These are phyloP conservation scores for Enteromius anoplus DNA, from an alignment of 2,797 vertebrate genomes.

Conservation along the genomic window DNA sequence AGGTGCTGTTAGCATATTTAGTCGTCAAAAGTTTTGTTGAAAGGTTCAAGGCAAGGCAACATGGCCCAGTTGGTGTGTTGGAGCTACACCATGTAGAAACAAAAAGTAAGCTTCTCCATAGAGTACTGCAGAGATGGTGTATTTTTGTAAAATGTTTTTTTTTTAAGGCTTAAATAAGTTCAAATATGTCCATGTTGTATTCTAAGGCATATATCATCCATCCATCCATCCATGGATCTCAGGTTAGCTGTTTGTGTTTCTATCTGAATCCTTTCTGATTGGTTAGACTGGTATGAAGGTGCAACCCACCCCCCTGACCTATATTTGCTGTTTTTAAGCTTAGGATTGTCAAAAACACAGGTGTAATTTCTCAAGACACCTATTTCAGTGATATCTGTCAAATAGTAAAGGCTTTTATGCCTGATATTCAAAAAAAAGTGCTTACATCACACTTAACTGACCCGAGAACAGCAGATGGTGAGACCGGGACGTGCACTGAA, in stretches of 20 bases:
- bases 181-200: background rate
- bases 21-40: background rate
- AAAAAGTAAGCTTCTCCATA: background rate
- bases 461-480: constrained; percentile 21
- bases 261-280: background rate
- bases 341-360: background rate
- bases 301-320: background rate
- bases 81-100: background rate
- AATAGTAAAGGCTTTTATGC: background rate
- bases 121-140: background rate
- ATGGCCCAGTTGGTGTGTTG: background rate
- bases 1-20: background rate
- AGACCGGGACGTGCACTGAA: background rate
- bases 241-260: background rate
- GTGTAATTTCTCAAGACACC: constrained; percentile 11
- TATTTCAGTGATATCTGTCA: constrained; percentile 19
- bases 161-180: background rate
- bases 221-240: too few species aligned
- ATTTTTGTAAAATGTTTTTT: background rate
- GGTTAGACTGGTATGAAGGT: background rate
- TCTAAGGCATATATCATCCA: background rate
- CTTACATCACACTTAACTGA: constrained; percentile 11
- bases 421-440: background rate
- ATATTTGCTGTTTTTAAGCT: background rate
- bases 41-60: too few species aligned